Conservation (phyloP, 37 sponge, comb jelly and placozoan genomes). For the Theonella swinhoei region DNA sequence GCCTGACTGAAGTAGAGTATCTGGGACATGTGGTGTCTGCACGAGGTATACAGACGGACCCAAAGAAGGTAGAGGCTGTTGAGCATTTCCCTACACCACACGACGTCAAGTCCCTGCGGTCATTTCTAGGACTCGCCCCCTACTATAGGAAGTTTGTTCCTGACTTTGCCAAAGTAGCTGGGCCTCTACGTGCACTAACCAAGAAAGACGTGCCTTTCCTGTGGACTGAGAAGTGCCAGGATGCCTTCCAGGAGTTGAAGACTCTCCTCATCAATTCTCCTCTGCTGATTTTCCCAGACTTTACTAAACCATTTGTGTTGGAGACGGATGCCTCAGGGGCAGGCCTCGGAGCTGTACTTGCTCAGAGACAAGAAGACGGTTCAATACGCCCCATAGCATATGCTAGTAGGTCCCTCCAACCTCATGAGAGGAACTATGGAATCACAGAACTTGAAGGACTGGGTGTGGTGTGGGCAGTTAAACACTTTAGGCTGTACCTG, state of each 20-base stretch:
- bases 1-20: no score
- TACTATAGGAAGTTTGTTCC: no score
- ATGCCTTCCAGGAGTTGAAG: slow-evolving; percentile 53
- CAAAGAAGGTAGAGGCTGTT: no score
- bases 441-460: slow-evolving; percentile 60
- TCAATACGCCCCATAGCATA: slow-evolving; percentile 34
- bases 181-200: slow-evolving; percentile 36
- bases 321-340: slow-evolving; percentile 64
- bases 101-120: no score
- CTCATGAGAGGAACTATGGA: slow-evolving; percentile 59
- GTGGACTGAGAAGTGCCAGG: slow-evolving; percentile 38
- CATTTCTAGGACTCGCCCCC: no score
- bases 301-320: slow-evolving; percentile 23
- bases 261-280: slow-evolving; percentile 24
- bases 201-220: slow-evolving; percentile 37
- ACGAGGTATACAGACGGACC: no score
- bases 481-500: slow-evolving; percentile 59
- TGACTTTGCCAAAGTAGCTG: slow-evolving; percentile 39
- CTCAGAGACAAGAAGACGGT: slow-evolving; percentile 48
- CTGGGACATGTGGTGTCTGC: no score
- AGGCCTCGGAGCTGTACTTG: slow-evolving; percentile 62
- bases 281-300: slow-evolving; percentile 48
- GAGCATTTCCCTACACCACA: no score
- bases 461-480: slow-evolving; percentile 71
- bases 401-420: slow-evolving; percentile 60